Percentiles rank a stretch among this genome's conserved stretches.
These are phyloP conservation scores for Polypedilum pembai DNA, from an alignment of 1,140 invertebrate genomes.

Conservation along the genomic window DNA sequence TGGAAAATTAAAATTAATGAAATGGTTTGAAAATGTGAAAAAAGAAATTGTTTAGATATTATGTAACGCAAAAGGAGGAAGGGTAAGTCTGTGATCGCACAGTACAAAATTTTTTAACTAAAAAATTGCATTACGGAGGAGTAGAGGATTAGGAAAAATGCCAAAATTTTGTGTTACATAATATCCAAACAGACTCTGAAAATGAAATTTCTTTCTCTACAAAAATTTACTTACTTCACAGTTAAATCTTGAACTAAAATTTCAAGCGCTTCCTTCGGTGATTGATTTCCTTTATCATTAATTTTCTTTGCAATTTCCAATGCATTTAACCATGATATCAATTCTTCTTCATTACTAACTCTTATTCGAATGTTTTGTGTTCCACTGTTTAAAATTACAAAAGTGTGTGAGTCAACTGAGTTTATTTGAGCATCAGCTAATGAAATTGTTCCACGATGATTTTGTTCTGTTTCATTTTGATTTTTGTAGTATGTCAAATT, in stretches of 20 bases:
- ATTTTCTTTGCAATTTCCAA: slow-evolving; percentile 91
- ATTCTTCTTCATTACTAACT: slow-evolving; percentile 86
- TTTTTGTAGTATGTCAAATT: slow-evolving; percentile 88
- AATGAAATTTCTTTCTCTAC: not conserved
- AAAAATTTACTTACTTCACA: not conserved
- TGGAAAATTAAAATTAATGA: not conserved
- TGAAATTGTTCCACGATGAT: slow-evolving; percentile 95
- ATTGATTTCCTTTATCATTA: slow-evolving; percentile 47
- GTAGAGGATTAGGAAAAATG: no score
- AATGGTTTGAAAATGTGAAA: no score
- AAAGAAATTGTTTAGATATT: no score
- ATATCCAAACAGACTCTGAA: no score
- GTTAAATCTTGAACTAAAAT: slow-evolving; percentile 53
- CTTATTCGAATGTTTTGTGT: slow-evolving; percentile 97
- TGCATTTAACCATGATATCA: slow-evolving; percentile 96
- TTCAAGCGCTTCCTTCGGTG: slow-evolving; percentile 49
- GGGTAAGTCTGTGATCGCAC: no score
- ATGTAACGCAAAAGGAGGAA: not conserved
- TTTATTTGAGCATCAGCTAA: slow-evolving; percentile 93
- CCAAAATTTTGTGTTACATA: no score
- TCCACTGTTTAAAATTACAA: slow-evolving; percentile 94
- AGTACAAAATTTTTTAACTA: no score
- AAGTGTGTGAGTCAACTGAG: slow-evolving; percentile 90
- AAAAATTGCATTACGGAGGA: no score
- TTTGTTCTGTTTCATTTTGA: slow-evolving; percentile 93